Evolutionary conservation across 2,797 vertebrate species (phyloP).

Genomic region (Benthosema pterotum): DNA sequence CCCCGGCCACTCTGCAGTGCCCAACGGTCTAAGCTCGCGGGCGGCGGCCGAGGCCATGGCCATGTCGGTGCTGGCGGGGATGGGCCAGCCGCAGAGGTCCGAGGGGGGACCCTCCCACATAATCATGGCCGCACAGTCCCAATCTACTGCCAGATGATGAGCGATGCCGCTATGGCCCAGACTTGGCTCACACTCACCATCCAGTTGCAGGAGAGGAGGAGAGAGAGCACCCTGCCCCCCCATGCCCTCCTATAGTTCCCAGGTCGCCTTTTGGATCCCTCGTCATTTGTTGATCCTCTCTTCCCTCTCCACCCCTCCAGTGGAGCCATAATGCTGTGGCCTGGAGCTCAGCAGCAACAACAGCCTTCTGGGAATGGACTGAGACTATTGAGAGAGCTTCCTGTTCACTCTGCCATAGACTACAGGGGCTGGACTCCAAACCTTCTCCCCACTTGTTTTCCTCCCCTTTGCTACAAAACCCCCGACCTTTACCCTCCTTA

Average conservation of each 20-base stretch:
- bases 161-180: constrained; percentile 60
- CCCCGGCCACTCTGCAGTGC: constrained; percentile 74
- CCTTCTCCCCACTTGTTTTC: constrained; percentile 19
- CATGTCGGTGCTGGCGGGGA: constrained; percentile 94
- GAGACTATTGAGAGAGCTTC: constrained; percentile 79
- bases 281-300: constrained; percentile 24
- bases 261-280: constrained; percentile 25
- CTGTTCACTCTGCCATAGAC: constrained; percentile 84
- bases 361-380: constrained; percentile 81
- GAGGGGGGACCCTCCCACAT: constrained; percentile 85
- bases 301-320: constrained; percentile 53
- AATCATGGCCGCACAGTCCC: constrained; percentile 97
- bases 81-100: constrained; percentile 84
- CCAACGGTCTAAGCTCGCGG: constrained; percentile 88
- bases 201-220: constrained; percentile 52
- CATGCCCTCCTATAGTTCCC: constrained; percentile 24
- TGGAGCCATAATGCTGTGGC: constrained; percentile 66
- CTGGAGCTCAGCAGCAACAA: constrained; percentile 70
- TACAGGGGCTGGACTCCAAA: constrained; percentile 84
- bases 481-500: constrained; percentile 40
- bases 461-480: constrained; percentile 26
- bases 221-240: constrained; percentile 1
- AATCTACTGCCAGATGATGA: constrained; percentile 97
- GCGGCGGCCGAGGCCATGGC: constrained; percentile 95
- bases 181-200: constrained; percentile 50